phyloP scores from a whole-genome alignment of 2,888 invertebrate genomes.

The Hipparchia sbordonii region DNA sequence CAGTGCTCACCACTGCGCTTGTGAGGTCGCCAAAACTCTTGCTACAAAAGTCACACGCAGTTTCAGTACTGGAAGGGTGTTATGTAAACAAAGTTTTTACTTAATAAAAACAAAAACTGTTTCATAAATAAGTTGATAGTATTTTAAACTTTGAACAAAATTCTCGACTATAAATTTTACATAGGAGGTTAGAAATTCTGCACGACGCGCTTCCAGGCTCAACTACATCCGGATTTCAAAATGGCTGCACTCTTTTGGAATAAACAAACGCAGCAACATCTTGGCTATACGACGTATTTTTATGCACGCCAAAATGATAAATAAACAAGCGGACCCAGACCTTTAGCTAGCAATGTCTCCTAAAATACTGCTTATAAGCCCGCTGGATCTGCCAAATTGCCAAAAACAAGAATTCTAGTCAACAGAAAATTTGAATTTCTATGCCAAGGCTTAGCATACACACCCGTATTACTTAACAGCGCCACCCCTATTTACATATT shows the following conservation, averaged over 20 bases:
- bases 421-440: slow-evolving; percentile 6
- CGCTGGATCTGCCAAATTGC: not conserved
- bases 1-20: too few relatives aligned
- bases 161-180: not conserved
- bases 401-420: slow-evolving; percentile 1
- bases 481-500: not conserved
- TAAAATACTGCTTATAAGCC: slow-evolving; percentile 10
- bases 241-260: slow-evolving; percentile 29
- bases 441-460: not conserved
- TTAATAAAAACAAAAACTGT: not conserved
- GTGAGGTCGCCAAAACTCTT: too few relatives aligned
- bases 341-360: not conserved
- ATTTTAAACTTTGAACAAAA: not conserved
- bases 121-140: not conserved
- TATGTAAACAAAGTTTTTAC: too few relatives aligned
- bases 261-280: slow-evolving; percentile 22
- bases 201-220: slow-evolving; percentile 22
- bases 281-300: not conserved
- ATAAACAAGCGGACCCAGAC: not conserved
- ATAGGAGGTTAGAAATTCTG: not conserved
- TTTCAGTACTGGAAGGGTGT: too few relatives aligned
- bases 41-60: too few relatives aligned
- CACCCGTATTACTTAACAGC: not conserved
- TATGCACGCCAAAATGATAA: slow-evolving; percentile 8
- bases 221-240: slow-evolving; percentile 32